Conservation (phyloP, 2,888 invertebrate genomes). For the Machimus rusticus region DNA sequence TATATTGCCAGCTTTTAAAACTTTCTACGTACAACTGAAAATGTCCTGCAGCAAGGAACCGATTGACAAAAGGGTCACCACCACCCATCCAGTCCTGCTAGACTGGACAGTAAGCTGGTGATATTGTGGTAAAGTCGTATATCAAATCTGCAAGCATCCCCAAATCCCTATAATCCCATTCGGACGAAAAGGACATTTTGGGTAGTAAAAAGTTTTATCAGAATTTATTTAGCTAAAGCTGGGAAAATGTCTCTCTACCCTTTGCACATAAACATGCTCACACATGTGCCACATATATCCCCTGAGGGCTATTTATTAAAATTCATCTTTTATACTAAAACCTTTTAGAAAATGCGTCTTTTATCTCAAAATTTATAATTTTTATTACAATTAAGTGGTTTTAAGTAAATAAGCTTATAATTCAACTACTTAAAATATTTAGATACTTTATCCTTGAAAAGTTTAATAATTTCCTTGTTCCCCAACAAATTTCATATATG, state of each 20-base stretch:
- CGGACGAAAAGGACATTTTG: slow-evolving; percentile 37
- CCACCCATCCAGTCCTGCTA: not conserved
- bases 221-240: slow-evolving; percentile 31
- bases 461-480: too few relatives aligned
- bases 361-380: not conserved
- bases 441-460: too few relatives aligned
- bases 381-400: not conserved
- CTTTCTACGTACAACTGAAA: not conserved
- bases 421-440: not conserved
- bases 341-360: slow-evolving; percentile 2
- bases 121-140: slow-evolving; percentile 20
- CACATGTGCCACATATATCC: slow-evolving; percentile 30
- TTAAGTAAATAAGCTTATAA: not conserved
- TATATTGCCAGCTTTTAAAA: not conserved
- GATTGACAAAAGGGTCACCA: slow-evolving; percentile 11
- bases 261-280: slow-evolving; percentile 33
- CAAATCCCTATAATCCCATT: slow-evolving; percentile 36
- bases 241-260: slow-evolving; percentile 32
- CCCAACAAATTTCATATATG: too few relatives aligned
- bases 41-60: not conserved
- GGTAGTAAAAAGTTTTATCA: slow-evolving; percentile 38
- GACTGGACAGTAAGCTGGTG: not conserved
- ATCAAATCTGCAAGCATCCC: slow-evolving; percentile 26
- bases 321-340: slow-evolving; percentile 24
- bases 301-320: slow-evolving; percentile 19